Percentiles rank a stretch among this genome's conserved stretches.
These are phyloP conservation scores for Passer montanus DNA, from an alignment of 2,113 vertebrate species.

Conservation along the genomic window DNA sequence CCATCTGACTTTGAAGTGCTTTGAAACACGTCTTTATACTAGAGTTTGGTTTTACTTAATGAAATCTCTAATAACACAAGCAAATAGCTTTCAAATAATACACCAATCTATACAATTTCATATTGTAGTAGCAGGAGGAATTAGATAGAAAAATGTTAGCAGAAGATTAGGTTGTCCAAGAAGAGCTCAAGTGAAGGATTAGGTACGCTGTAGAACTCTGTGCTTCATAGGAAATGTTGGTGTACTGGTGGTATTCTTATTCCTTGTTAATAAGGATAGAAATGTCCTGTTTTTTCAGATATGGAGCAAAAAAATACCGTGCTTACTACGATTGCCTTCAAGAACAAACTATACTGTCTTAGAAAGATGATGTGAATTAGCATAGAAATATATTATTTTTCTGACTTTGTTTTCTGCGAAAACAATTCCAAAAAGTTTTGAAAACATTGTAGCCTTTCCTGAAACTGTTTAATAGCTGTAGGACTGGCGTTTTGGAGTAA, in stretches of 20 bases:
- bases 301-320: not conserved
- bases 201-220: not conserved
- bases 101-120: not conserved
- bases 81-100: not conserved
- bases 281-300: not conserved
- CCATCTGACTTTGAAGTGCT: not conserved
- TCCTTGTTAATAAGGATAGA: not conserved
- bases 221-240: not conserved
- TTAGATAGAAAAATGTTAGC: not conserved
- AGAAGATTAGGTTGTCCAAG: not conserved
- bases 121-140: not conserved
- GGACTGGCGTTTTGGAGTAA: not conserved
- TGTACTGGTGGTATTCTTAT: not conserved
- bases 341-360: not conserved
- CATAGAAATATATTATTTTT: not conserved
- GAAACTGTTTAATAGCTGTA: not conserved
- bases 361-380: not conserved
- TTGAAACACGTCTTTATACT: not conserved
- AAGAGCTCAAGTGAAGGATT: not conserved
- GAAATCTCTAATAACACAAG: not conserved
- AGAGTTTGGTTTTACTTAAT: not conserved
- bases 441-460: not conserved
- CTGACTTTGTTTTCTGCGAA: not conserved
- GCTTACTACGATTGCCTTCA: not conserved
- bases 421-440: not conserved